Base-by-base conservation (phyloP, 2,888 invertebrate genomes). In the Phania funesta region DNA sequence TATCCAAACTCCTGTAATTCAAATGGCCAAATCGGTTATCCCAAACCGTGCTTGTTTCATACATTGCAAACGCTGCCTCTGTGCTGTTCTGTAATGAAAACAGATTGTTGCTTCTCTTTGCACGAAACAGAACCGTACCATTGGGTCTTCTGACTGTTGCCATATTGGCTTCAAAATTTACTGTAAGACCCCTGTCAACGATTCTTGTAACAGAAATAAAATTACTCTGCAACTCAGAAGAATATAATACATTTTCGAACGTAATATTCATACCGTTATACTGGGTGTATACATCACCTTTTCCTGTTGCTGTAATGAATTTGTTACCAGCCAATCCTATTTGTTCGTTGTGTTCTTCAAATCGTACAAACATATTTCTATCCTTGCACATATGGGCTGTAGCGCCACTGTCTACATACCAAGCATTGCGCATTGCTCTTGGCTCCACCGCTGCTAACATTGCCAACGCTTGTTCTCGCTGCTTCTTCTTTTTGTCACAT, bases 181-280 rank as follows among this genome's bases (percentile, higher is more conserved):
- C 80, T 38, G 68, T 83, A 0, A 84, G 41, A 2, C 77, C 84
- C 64, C 80, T 84, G 44, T 84, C 84, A 16, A 80, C 84, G 7
- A 73, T 71, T 80, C 62, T 85, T 32, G 70, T 75, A 11, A 84
- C 84, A 8, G 83, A 84, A 26, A 84, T 75, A 35, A 84, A 83
- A 71, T 84, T 85, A 7, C 52, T 65, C 46, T 67, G 71, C n/a
- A 84, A 46, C 32, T 80, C 79, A 46, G 82, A 38, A 26, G 65
- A 77, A 71, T 81, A 81, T 29, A 84, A 50, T 58, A 84, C 82
- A 78, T 84, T 58, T 56, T 83, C 38, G 13, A 81, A 67, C 13
- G 44, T 64, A 44, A 84, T 78, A 41, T 83, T 54, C 67, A 58
- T 18, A 67, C 79, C 80, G 46, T 80, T 78, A 6, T 67, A 79